A percentile compares a stretch with the other conserved stretches of the same genome.
These are phyloP conservation scores for Stomorhina lunata DNA, from an alignment of 2,888 invertebrate genomes.

Conservation along the genomic window DNA sequence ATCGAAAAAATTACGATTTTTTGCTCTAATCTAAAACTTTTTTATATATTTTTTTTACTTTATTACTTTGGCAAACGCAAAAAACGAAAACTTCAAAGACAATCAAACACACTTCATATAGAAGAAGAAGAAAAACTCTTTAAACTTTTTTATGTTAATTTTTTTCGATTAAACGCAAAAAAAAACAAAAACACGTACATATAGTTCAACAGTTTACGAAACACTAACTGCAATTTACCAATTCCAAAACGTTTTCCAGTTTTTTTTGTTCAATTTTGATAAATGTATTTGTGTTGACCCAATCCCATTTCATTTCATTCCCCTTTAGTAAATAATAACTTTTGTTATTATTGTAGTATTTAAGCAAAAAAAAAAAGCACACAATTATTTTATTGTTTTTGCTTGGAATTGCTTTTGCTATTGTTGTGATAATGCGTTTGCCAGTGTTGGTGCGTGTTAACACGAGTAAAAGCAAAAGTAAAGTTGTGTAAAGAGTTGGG, in stretches of 20 bases:
- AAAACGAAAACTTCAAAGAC: constrained; percentile 14
- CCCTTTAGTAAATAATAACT: not conserved
- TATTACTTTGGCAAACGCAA: not conserved
- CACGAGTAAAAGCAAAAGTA: not conserved
- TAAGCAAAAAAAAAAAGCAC: not conserved
- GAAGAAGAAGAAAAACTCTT: no score
- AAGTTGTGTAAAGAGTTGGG: no score
- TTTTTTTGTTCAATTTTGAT: constrained; percentile 19
- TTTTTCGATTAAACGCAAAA: constrained; percentile 19
- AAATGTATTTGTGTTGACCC: not conserved
- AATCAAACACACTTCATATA: no score
- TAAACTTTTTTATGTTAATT: constrained; percentile 24
- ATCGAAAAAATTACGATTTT: constrained; percentile 3
- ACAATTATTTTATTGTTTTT: no score
- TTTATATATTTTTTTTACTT: not conserved
- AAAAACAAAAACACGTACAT: constrained; percentile 55
- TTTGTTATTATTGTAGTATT: not conserved
- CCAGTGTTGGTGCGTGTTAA: not conserved
- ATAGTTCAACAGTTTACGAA: constrained; percentile 66
- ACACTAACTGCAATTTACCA: constrained; percentile 67
- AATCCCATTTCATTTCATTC: constrained; percentile 40
- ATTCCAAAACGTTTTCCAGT: constrained; percentile 66
- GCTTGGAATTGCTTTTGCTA: not conserved
- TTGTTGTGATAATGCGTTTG: not conserved
- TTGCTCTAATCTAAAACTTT: not conserved